Conservation (phyloP, 2,113 vertebrate genomes). For the Gobio gobio region DNA sequence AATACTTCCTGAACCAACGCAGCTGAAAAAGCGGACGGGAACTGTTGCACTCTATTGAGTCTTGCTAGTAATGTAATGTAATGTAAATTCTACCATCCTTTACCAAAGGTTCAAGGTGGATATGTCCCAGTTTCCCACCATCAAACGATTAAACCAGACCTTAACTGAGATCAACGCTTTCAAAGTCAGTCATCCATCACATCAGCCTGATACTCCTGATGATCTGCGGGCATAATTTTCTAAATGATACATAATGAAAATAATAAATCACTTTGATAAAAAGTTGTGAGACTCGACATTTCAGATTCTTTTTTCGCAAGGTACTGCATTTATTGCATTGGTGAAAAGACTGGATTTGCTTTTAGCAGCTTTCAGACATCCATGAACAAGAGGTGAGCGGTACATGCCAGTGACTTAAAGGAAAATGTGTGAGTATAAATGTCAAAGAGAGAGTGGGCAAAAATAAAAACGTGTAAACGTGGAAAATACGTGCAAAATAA, state of each 20-base stretch:
- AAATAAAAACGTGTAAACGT: neutral
- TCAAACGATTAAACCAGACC: constrained; percentile 84
- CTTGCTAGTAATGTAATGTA: too few relatives aligned
- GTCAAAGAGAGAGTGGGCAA: constrained; percentile 31
- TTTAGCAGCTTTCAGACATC: constrained; percentile 31
- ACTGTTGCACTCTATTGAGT: too few relatives aligned
- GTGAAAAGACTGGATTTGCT: constrained; percentile 9
- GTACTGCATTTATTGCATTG: constrained; percentile 63
- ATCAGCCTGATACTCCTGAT: constrained; percentile 89
- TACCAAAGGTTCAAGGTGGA: constrained; percentile 87
- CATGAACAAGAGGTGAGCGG: neutral
- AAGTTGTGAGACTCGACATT: neutral
- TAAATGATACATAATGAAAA: neutral
- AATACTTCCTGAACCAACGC: too few relatives aligned
- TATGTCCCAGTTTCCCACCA: constrained; percentile 83
- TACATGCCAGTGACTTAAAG: constrained; percentile 3
- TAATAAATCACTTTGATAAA: neutral
- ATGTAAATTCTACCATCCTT: neutral
- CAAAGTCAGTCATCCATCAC: constrained; percentile 83
- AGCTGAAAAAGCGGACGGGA: too few relatives aligned
- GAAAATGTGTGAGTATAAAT: neutral
- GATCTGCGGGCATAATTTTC: constrained; percentile 76
- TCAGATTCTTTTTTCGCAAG: neutral
- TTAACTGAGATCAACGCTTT: constrained; percentile 88
- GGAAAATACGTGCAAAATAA: constrained; percentile 34